Evolutionary conservation across 2,797 vertebrate genomes (phyloP), one percentile per base, ranked within the genome.

Genomic region (Oceanodroma leucorhoa): DNA sequence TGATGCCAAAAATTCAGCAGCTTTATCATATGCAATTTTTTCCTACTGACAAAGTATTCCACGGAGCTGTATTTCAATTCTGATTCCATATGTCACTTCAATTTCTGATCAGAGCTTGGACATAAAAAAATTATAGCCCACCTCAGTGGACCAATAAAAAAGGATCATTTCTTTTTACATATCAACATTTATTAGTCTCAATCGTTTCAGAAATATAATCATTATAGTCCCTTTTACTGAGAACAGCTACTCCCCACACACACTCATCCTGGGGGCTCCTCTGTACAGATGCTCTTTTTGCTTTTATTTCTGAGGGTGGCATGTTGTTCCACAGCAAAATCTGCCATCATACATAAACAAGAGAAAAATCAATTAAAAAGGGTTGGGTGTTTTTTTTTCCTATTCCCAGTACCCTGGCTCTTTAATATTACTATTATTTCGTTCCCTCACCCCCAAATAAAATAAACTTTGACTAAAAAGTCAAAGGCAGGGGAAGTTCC

Each of bases 1-100:
- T 32, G 53, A 78, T 88, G 97, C 97, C 97, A 97, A 94, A 95
- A 96, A 93, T 83, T 60, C 79, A 57, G 87, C 72, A 41, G n/a
- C 41, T 83, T 94, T 94, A 83, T 96, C 94, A 85, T 50, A 76
- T 29, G 73, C 72, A 73, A 36, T 79, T 91, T 77, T 92, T 76
- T 77, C 55, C 32, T 86, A 87, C 96, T 94, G 96, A 96, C 91
- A 95, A 94, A 96, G 80, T 94, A 91, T 94, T 96, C 95, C 93
- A 86, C 2, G 1, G 93, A 75, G 87, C 92, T 95, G 77, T 89
- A 96, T 95, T 97, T 97, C 96, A 95, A 89, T 95, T 96, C 90
- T 41, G 40, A 91, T 93, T 87, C 96, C 97, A 96, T 95, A 96
- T 96, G 97, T 94, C 97, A 64, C 96, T 93, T 95, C 90, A 34